Conservation (phyloP, 2,888 invertebrate genomes). For the Stramonita haemastoma region DNA sequence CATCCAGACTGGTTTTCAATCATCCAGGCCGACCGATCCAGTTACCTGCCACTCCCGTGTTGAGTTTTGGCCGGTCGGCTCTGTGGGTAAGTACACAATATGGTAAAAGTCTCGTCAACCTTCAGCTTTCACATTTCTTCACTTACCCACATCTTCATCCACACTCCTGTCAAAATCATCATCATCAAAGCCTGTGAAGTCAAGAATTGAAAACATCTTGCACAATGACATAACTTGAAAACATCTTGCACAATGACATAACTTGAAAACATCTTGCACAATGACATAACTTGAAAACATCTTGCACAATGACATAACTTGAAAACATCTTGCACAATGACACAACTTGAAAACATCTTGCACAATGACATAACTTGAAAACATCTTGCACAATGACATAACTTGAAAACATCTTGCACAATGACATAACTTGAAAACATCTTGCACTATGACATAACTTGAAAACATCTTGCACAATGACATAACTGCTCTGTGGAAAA, state of each 20-base stretch:
- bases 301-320: not conserved
- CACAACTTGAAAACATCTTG: not conserved
- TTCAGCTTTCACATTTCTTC: not conserved
- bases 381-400: not conserved
- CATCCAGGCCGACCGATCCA: slow-evolving; percentile 39
- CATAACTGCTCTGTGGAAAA: not conserved
- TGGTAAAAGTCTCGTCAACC: slow-evolving; percentile 38
- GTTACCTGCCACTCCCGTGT: slow-evolving; percentile 41
- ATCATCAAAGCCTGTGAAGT: slow-evolving; percentile 20
- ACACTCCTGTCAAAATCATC: slow-evolving; percentile 22
- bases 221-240: not conserved
- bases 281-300: not conserved
- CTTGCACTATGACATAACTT: not conserved
- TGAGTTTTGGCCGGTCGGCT: slow-evolving; percentile 36
- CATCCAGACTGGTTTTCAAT: slow-evolving; percentile 31
- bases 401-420: not conserved
- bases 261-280: not conserved
- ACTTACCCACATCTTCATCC: not conserved
- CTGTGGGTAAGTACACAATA: slow-evolving; percentile 41
- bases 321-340: not conserved
- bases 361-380: not conserved
- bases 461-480: not conserved
- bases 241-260: not conserved
- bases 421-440: not conserved
- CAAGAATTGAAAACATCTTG: slow-evolving; percentile 10